These are phyloP conservation scores for Acanthornis magna DNA, from an alignment of 2,797 vertebrate species.

Conservation along the genomic window DNA sequence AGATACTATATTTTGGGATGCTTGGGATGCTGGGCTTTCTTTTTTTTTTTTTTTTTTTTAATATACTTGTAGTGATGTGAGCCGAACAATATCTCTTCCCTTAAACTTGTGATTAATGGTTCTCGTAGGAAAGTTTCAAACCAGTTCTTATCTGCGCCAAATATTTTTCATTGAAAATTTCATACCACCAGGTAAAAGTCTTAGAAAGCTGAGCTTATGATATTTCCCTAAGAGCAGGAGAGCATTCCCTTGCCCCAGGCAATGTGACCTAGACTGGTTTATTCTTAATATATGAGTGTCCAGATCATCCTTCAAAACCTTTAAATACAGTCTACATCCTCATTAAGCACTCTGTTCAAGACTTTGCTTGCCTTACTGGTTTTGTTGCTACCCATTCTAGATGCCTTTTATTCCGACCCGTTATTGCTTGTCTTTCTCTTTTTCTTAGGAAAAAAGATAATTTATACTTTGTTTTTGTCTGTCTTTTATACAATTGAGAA, in stretches of 20 bases:
- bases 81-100: background rate
- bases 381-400: background rate
- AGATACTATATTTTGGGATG: background rate
- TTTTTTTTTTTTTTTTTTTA: background rate
- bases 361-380: background rate
- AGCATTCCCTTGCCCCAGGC: background rate
- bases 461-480: background rate
- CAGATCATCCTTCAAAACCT: background rate
- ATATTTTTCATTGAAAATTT: background rate
- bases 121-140: background rate
- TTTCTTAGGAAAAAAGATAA: background rate
- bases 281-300: background rate
- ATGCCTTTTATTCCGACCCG: background rate
- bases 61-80: background rate
- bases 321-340: background rate
- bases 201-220: background rate
- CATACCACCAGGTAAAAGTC: background rate
- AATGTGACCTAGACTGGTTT: background rate
- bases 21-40: fast-evolving
- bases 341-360: background rate
- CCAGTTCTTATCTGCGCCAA: background rate
- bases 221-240: background rate
- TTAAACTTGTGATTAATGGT: background rate
- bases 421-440: background rate
- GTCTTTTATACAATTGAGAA: background rate